Evolutionary conservation across 2,888 invertebrate species (phyloP).

Genomic region (Tenthredo mesomela): DNA sequence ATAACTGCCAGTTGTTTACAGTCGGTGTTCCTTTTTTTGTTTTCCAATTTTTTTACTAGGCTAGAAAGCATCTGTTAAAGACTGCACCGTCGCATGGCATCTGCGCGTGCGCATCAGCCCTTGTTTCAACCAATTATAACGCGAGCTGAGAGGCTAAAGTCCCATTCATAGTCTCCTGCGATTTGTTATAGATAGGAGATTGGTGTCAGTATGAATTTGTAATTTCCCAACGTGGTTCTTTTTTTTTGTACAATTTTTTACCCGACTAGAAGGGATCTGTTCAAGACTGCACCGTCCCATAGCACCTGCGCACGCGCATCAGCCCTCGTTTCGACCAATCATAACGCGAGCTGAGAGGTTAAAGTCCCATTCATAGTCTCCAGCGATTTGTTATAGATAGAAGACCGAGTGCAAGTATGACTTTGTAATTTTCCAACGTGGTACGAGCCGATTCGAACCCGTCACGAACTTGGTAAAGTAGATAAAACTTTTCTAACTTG

Average conservation of each 20-base stretch:
- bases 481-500: constrained; percentile 42
- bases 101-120: neutral
- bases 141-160: neutral
- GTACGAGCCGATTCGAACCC: constrained; percentile 1
- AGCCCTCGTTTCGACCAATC: neutral
- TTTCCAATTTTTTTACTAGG: neutral
- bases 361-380: neutral
- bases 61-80: neutral
- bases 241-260: neutral
- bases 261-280: neutral
- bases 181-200: neutral
- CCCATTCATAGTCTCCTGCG: neutral
- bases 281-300: neutral
- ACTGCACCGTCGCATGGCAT: neutral
- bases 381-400: neutral
- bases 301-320: neutral
- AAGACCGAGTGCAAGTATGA: neutral
- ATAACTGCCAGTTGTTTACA: neutral
- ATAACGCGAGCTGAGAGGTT: neutral
- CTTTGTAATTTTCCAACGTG: neutral
- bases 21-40: neutral
- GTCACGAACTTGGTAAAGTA: constrained; percentile 8
- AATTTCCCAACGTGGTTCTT: no score
- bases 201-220: no score
- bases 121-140: neutral